These are phyloP conservation scores for Podiceps cristatus DNA, from an alignment of 2,113 vertebrate species.

Conservation along the genomic window DNA sequence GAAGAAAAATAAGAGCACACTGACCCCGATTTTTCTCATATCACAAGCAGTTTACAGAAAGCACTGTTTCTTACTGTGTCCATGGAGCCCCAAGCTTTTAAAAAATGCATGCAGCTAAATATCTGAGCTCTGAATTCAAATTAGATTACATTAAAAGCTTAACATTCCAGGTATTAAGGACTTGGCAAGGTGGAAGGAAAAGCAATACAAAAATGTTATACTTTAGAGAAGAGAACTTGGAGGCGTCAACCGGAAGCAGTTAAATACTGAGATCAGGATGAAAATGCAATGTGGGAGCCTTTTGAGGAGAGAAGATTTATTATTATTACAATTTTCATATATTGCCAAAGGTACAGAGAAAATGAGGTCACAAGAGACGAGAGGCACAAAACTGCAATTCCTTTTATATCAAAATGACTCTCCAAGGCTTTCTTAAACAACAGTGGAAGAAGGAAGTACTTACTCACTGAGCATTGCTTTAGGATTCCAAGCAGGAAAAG, in stretches of 20 bases:
- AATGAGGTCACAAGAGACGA: constrained; percentile 13
- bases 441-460: not conserved
- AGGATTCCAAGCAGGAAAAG: not conserved
- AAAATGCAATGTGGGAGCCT: not conserved
- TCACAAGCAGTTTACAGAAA: not conserved
- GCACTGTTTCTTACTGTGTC: not conserved
- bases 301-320: not conserved
- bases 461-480: not conserved
- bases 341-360: constrained; percentile 15
- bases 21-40: not conserved
- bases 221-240: not conserved
- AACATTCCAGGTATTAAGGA: not conserved
- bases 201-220: not conserved
- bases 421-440: constrained; percentile 18
- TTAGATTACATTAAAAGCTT: not conserved
- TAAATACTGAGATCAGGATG: not conserved
- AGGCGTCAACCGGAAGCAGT: not conserved
- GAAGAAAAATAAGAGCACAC: not conserved
- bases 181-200: not conserved
- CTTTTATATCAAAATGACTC: constrained; percentile 12
- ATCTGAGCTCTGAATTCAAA: not conserved
- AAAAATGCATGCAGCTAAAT: not conserved
- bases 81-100: not conserved
- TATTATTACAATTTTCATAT: constrained; percentile 12
- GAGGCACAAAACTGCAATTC: constrained; percentile 14